Evolutionary conservation across 2,797 vertebrate genomes (phyloP).

Genomic region (Serranus cabrilla): DNA sequence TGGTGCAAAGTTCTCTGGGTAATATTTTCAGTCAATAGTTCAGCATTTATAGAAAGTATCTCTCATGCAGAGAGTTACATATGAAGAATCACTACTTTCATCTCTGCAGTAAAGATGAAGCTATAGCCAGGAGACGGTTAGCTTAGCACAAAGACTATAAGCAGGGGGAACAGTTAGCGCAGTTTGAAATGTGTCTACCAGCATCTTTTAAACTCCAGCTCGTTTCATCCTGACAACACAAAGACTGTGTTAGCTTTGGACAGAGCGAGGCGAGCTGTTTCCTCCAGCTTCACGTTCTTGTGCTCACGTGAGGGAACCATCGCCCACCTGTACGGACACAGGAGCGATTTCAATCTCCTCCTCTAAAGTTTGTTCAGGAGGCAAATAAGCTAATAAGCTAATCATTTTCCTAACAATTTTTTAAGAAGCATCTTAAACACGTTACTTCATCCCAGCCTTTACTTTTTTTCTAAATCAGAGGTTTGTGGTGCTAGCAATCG

Average conservation of each 20-base stretch:
- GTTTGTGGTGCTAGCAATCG: slow-evolving; percentile 10
- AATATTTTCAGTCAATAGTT: background rate
- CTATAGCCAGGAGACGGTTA: background rate
- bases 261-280: background rate
- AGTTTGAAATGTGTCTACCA: background rate
- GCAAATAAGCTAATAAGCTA: background rate
- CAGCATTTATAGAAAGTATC: background rate
- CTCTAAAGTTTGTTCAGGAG: background rate
- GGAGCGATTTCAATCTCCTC: background rate
- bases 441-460: background rate
- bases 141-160: slow-evolving; percentile 2
- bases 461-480: slow-evolving; percentile 3
- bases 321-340: background rate
- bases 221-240: background rate
- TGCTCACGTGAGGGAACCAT: background rate
- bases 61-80: background rate
- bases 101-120: background rate
- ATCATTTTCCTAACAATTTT: background rate
- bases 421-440: background rate
- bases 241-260: background rate
- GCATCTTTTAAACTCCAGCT: background rate
- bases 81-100: background rate
- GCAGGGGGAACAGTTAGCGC: background rate
- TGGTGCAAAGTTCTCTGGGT: background rate
- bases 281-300: background rate